Evolutionary conservation across 2,888 invertebrate genomes (phyloP), one percentile per base, ranked within the genome.

Genomic region (Pseudanteris insignis): DNA sequence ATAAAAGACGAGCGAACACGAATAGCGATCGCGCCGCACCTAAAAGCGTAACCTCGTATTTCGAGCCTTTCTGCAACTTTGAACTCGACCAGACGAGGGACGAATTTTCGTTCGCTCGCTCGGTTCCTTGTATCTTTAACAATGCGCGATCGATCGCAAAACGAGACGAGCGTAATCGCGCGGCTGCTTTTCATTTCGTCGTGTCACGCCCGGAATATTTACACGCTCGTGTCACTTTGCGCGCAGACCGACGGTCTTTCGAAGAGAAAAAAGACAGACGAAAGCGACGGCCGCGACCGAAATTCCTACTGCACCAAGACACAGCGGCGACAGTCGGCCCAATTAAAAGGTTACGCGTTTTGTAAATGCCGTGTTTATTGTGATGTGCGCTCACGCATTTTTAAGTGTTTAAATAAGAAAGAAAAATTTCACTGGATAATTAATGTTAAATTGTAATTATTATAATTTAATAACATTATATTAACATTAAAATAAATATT

Each of bases 81-180:
- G 37, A 40, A 41, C 40, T 44, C 29, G 25, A 30, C 37, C 34
- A 34, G 46, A 51, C 18, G 18, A 18, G 18, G 18, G 40, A 43
- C 44, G 50, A 54, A 50, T 54, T 59, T 47, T 34, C 43, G 18
- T 32, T 11, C 33, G 47, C 40, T 24, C 40, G 43, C 43, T 36
- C 47, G 47, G 21, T 50, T 63, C 36, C 55, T 55, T 36, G 54
- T 37, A 50, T 50, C 54, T 50, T 41, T 44, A 54, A 63, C 63
- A 63, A 63, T 63, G 58, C 40, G 21, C 48, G 58, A 63, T 63
- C 63, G 58, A 63, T 62, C 62, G 57, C 41, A 48, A 47, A 62
- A 41, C 54, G 58, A 41, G 47, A 60, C 50, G 34, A 50, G 34
- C 44, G 48, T 43, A 54, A 60, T 60, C 53, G 51, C 32, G 33